Evolutionary conservation across 1,140 invertebrate genomes (phyloP), one percentile per base, ranked within the genome.

Genomic region (Steinernema khuongi): DNA sequence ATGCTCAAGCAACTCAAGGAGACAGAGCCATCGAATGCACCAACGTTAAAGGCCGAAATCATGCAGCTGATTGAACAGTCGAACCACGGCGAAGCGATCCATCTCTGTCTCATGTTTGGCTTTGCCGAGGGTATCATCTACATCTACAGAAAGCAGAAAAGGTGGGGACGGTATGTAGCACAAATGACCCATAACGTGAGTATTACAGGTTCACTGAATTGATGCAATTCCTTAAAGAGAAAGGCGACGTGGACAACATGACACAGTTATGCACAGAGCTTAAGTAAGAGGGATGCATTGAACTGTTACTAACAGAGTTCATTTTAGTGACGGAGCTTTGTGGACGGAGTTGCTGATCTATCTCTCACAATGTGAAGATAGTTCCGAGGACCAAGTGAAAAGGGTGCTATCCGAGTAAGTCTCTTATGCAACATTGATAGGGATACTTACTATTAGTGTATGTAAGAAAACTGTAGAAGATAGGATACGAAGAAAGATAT

Each of bases 311-410:
- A 74, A 68, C 17, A 77, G 69, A 0, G n/a, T 74, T n/a, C 22
- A 69, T 81, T 79, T 33, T 66, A 80, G 79, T 26, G 32, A 79
- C 14, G 32, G 77, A 7, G 68, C 81, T 32, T 79, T 85, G 81
- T 83, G 81, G 81, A 79, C 78, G 36, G 83, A 83, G 30, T 32
- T 81, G 70, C 73, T 82, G 32, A 70, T 66, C 14, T 76, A 74
- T 69, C 68, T 82, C n/a, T 68, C 81, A 2, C 36, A 44, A 29
- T 72, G 73, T 28, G 67, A 75, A 60, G 77, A 83, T 70, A 41
- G 77, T 28, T 18, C 70, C 67, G 50, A 72, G 29, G 33, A 80
- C 30, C 68, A 74, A 60, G 50, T 82, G 22, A 43, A 73, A 19
- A 50, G 32, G 1, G 31, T 82, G 33, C 68, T 82, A 33, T 43